A percentile compares a stretch with the other conserved stretches of the same genome.
Conservation (phyloP, 2,113 vertebrate species). For the Mixornis gularis region DNA sequence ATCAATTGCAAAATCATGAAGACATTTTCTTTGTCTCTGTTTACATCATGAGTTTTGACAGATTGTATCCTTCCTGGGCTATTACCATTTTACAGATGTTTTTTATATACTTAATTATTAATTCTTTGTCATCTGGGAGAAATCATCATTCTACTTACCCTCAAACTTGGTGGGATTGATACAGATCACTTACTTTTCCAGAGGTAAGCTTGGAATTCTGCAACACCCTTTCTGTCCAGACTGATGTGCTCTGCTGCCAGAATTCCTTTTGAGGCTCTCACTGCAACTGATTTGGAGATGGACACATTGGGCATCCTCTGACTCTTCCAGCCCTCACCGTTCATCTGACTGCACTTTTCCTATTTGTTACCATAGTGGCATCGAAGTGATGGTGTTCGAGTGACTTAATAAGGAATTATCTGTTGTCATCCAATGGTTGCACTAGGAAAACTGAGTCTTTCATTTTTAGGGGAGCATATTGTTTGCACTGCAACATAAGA, state of each 20-base stretch:
- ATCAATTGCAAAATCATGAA: neutral
- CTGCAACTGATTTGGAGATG: neutral
- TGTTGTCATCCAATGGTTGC: neutral
- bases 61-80: neutral
- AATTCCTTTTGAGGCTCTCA: neutral
- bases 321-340: neutral
- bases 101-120: neutral
- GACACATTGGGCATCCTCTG: neutral
- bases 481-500: neutral
- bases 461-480: neutral
- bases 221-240: neutral
- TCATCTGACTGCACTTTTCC: neutral
- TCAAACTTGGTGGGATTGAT: neutral
- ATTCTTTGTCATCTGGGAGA: neutral
- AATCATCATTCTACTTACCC: neutral
- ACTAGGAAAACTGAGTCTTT: neutral
- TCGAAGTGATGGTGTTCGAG: neutral
- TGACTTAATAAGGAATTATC: neutral
- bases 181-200: neutral
- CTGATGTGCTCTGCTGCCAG: neutral
- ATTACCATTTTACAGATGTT: neutral
- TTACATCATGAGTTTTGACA: neutral
- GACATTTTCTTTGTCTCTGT: neutral
- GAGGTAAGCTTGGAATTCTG: neutral
- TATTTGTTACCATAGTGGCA: neutral